Evolutionary conservation across 2,888 invertebrate species (phyloP).

Genomic region (Callosobruchus maculatus): DNA sequence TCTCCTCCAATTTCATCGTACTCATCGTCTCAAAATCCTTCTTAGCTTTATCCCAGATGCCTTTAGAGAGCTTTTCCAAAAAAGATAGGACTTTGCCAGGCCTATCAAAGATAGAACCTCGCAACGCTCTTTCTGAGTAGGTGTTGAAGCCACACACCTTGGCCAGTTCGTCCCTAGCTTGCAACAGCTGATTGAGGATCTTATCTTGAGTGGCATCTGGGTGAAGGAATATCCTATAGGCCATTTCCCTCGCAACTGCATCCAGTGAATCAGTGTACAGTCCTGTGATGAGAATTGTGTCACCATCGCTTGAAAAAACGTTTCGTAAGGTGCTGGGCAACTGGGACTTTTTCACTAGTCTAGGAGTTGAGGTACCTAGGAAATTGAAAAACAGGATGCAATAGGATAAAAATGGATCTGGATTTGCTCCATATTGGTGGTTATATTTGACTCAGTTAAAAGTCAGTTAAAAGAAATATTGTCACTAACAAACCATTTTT

Average conservation of each 20-base stretch:
- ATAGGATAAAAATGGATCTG: too few species aligned
- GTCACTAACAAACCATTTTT: too few species aligned
- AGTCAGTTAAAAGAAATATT: too few species aligned
- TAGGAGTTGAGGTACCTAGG: conserved; percentile 58
- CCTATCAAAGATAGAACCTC: conserved; percentile 80
- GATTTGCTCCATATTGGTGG: too few species aligned
- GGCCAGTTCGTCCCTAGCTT: conserved; percentile 76
- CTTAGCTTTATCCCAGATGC: conserved; percentile 65
- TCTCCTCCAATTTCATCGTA: conserved; percentile 61
- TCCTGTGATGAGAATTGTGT: conserved; percentile 68
- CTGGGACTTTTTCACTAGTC: conserved; percentile 59
- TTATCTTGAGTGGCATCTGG: conserved; percentile 75
- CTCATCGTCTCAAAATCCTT: conserved; percentile 76
- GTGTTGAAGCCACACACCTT: conserved; percentile 83
- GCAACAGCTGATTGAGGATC: conserved; percentile 68
- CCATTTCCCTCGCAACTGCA: conserved; percentile 78
- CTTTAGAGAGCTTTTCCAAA: conserved; percentile 69
- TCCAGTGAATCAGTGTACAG: conserved; percentile 80
- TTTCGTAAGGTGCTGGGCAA: conserved; percentile 72
- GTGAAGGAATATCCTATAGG: conserved; percentile 80
- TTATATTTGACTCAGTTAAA: too few species aligned
- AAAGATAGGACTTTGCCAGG: conserved; percentile 78
- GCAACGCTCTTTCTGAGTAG: conserved; percentile 85
- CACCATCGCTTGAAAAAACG: conserved; percentile 68
- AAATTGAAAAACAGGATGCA: not conserved